Percentiles rank a stretch among this genome's conserved stretches.
These are phyloP conservation scores for Oreortyx pictus DNA, from an alignment of 2,797 vertebrate species.

Conservation along the genomic window DNA sequence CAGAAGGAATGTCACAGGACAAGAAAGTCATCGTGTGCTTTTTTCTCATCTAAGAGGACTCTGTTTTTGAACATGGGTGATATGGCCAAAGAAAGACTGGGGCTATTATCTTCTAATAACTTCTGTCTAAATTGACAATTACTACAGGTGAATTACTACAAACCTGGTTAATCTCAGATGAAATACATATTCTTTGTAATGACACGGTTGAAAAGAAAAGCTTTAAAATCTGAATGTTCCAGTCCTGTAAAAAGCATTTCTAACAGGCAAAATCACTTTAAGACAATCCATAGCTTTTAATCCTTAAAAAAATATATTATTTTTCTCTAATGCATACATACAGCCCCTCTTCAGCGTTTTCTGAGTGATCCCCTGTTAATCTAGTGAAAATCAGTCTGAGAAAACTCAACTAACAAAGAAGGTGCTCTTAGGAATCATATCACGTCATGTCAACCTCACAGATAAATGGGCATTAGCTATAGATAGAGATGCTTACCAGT, in stretches of 20 bases:
- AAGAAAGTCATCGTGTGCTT: not conserved
- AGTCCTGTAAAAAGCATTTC: not conserved
- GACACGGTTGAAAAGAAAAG: not conserved
- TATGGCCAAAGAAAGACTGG: not conserved
- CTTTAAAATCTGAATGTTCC: not conserved
- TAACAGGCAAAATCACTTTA: not conserved
- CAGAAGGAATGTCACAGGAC: not conserved
- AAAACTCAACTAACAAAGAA: not conserved
- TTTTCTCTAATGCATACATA: not conserved
- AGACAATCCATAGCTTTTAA: not conserved
- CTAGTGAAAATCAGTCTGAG: slow-evolving; percentile 6
- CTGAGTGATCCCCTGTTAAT: not conserved
- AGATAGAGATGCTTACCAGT: not conserved
- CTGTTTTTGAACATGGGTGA: not conserved
- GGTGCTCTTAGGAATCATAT: not conserved
- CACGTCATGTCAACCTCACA: not conserved
- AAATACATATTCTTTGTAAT: not conserved
- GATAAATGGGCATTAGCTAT: not conserved
- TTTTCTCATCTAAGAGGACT: not conserved
- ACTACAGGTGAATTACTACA: not conserved
- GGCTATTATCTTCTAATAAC: not conserved
- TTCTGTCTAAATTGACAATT: not conserved
- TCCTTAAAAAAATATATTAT: not conserved
- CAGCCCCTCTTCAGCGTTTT: not conserved
- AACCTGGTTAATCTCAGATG: not conserved